Evolutionary conservation across 2,113 vertebrate species (phyloP).

Genomic region (Anhinga rufa): DNA sequence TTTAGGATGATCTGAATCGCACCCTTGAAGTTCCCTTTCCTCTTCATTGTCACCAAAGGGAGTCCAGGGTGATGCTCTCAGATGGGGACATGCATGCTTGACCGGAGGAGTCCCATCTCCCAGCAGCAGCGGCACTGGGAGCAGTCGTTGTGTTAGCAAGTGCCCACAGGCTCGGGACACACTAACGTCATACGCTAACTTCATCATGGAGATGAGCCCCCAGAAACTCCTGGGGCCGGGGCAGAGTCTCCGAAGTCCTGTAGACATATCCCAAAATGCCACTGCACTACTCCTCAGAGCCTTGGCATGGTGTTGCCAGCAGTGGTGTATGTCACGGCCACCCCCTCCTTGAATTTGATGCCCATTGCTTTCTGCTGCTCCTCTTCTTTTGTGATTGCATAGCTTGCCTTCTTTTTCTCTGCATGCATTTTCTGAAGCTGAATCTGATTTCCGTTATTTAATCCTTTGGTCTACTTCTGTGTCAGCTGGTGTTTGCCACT

Average conservation of each 20-base stretch:
- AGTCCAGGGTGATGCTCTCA: not conserved
- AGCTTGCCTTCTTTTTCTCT: not conserved
- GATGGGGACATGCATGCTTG: not conserved
- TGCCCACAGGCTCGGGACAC: not conserved
- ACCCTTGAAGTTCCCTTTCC: not conserved
- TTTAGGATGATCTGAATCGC: constrained; percentile 12
- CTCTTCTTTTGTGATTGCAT: not conserved
- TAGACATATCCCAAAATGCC: not conserved
- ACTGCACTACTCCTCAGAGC: not conserved
- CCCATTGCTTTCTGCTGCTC: not conserved
- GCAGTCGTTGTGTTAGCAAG: not conserved
- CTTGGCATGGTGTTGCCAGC: not conserved
- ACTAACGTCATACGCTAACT: not conserved
- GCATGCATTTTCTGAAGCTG: not conserved
- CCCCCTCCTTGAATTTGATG: not conserved
- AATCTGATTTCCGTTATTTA: not conserved
- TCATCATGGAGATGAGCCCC: fast-evolving
- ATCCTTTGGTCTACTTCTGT: constrained; percentile 9
- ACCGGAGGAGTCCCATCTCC: not conserved
- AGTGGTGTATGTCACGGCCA: not conserved
- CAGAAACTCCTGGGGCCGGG: not conserved
- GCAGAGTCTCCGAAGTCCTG: not conserved
- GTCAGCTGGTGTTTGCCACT: constrained; percentile 13
- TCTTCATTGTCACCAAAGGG: not conserved
- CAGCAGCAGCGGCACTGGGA: not conserved